phyloP scores from a whole-genome alignment of 2,113 vertebrate genomes.

The Nyctereutes procyonoides region DNA sequence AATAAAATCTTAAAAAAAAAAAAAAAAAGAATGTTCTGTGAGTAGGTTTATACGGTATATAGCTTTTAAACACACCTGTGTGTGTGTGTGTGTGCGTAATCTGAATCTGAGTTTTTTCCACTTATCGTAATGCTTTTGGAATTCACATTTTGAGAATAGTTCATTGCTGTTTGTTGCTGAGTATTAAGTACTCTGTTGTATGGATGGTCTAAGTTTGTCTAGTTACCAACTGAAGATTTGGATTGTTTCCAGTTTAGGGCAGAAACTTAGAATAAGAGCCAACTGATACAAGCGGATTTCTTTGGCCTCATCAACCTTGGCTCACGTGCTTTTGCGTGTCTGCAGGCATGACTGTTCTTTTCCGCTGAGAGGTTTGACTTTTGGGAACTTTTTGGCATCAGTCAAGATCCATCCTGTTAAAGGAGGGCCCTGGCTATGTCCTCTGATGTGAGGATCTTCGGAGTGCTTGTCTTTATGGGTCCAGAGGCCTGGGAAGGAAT shows the following conservation, averaged over 20 bases:
- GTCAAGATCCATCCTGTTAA: not conserved
- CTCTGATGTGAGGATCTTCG: not conserved
- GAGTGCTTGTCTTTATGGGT: not conserved
- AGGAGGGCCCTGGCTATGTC: not conserved
- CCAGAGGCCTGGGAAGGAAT: not conserved
- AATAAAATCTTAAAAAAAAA: too few species aligned
- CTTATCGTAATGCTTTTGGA: rapidly evolving
- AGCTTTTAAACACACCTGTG: not conserved
- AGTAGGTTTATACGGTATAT: not conserved
- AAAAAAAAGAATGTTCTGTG: not conserved
- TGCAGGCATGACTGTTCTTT: not conserved
- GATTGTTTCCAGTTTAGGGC: not conserved
- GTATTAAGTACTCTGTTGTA: not conserved
- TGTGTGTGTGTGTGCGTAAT: rapidly evolving
- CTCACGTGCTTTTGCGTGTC: not conserved
- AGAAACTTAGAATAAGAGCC: not conserved
- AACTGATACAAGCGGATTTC: not conserved
- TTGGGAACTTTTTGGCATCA: not conserved
- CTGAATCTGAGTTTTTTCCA: not conserved
- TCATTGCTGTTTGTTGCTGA: not conserved
- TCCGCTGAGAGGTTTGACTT: not conserved
- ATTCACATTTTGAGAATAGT: rapidly evolving
- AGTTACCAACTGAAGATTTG: not conserved
- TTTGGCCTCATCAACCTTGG: not conserved
- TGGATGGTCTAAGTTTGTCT: not conserved